Evolutionary conservation across 2,113 vertebrate genomes (phyloP).

Genomic region (Lates calcarifer): DNA sequence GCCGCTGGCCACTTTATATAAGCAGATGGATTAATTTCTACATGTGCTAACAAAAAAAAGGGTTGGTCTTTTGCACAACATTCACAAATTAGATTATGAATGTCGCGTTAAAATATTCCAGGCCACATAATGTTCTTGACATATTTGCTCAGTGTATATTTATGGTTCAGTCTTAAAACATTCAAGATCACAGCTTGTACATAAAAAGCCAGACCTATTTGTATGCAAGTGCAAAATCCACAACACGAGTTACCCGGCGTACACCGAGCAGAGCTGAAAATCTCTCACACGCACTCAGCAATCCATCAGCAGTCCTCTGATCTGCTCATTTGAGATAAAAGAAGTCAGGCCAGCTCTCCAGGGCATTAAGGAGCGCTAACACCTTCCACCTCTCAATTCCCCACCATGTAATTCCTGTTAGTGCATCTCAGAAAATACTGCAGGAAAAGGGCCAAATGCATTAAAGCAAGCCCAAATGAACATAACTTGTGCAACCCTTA

Average conservation of each 20-base stretch:
- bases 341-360: conserved; percentile 47
- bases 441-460: conserved; percentile 17
- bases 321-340: conserved; percentile 73
- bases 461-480: conserved; percentile 45
- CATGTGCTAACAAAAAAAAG: neutral
- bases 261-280: conserved; percentile 42
- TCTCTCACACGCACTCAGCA: conserved; percentile 56
- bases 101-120: neutral
- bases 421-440: conserved; percentile 37
- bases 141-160: neutral
- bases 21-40: neutral
- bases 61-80: neutral
- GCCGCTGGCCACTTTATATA: neutral
- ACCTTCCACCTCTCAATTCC: conserved; percentile 61
- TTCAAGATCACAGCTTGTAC: conserved; percentile 1
- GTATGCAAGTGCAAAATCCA: conserved; percentile 35
- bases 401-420: conserved; percentile 53
- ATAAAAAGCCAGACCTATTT: conserved; percentile 36
- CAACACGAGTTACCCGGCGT: conserved; percentile 19
- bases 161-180: neutral
- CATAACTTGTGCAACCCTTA: conserved; percentile 15
- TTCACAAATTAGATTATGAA: neutral
- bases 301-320: conserved; percentile 59
- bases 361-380: conserved; percentile 47
- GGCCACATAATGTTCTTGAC: neutral